Percentiles rank a stretch among this genome's conserved stretches.
Conservation (phyloP, 2,888 invertebrate species). For the Sialis lutaria region DNA sequence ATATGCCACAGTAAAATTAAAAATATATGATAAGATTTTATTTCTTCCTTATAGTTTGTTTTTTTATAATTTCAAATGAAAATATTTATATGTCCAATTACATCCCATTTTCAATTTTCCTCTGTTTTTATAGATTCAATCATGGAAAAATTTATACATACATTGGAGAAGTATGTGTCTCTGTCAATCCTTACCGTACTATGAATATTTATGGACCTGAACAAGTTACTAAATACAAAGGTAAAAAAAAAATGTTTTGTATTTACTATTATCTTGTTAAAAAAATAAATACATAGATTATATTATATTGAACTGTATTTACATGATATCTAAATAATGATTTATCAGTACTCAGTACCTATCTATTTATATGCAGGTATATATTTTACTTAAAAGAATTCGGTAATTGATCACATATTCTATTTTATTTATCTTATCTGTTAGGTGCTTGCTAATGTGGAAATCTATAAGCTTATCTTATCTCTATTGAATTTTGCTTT, state of each 20-base stretch:
- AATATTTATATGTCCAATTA: too few species aligned
- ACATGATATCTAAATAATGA: neutral
- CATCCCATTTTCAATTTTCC: neutral
- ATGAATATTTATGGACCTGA: slow-evolving; percentile 83
- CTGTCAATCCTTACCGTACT: slow-evolving; percentile 89
- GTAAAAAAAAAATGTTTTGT: slow-evolving; percentile 21
- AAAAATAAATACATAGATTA: neutral
- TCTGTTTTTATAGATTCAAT: slow-evolving; percentile 56
- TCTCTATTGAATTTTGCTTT: too few species aligned
- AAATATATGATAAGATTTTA: too few species aligned
- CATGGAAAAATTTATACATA: slow-evolving; percentile 91
- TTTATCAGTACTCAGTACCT: neutral
- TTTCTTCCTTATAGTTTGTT: too few species aligned
- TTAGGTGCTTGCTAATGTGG: too few species aligned
- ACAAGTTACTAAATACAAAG: slow-evolving; percentile 78
- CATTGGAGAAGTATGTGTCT: slow-evolving; percentile 95
- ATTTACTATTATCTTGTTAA: neutral
- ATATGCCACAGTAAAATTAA: too few species aligned
- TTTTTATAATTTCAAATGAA: too few species aligned
- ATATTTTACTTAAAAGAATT: too few species aligned
- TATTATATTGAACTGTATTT: neutral
- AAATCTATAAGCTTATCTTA: too few species aligned
- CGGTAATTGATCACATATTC: too few species aligned
- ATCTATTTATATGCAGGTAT: neutral
- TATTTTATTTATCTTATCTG: too few species aligned